These are phyloP conservation scores for Syngnathus typhle DNA, from an alignment of 2,113 vertebrate genomes.

Conservation along the genomic window DNA sequence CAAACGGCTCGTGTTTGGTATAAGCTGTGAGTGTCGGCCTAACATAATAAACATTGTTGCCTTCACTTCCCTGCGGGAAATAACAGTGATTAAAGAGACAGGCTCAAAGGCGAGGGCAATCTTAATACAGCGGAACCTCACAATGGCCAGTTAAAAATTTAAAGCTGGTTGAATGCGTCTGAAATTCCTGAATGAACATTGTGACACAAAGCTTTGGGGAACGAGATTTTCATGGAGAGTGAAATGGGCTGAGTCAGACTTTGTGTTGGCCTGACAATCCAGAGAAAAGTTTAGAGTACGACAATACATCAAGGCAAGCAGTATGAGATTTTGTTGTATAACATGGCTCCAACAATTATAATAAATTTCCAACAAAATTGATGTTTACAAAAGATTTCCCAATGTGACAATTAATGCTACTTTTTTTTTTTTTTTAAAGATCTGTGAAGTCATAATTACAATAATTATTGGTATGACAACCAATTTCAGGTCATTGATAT, in stretches of 20 bases:
- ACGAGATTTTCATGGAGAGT: background rate
- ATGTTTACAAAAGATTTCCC: background rate
- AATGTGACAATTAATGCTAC: background rate
- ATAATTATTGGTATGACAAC: background rate
- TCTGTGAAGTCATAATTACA: background rate
- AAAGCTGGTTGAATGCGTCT: background rate
- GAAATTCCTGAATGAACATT: background rate
- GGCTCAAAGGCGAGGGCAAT: background rate
- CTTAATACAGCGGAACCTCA: slow-evolving; percentile 1
- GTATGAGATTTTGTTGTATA: background rate
- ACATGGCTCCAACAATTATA: background rate
- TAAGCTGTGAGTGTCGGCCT: slow-evolving; percentile 23
- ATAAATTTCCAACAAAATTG: background rate
- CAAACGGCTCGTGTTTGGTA: slow-evolving; percentile 21
- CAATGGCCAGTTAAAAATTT: slow-evolving; percentile 3
- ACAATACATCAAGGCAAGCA: no score
- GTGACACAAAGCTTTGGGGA: background rate
- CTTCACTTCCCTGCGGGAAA: slow-evolving; percentile 21
- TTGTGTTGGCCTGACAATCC: background rate
- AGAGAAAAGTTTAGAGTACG: background rate
- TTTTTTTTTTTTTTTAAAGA: background rate
- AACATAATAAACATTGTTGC: slow-evolving; percentile 24
- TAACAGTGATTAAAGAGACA: slow-evolving; percentile 6
- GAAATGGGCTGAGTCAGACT: background rate
- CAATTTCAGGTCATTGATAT: no score